Evolutionary conservation across 2,797 vertebrate genomes (phyloP), one percentile per base, ranked within the genome.

Genomic region (Pangasius djambal): DNA sequence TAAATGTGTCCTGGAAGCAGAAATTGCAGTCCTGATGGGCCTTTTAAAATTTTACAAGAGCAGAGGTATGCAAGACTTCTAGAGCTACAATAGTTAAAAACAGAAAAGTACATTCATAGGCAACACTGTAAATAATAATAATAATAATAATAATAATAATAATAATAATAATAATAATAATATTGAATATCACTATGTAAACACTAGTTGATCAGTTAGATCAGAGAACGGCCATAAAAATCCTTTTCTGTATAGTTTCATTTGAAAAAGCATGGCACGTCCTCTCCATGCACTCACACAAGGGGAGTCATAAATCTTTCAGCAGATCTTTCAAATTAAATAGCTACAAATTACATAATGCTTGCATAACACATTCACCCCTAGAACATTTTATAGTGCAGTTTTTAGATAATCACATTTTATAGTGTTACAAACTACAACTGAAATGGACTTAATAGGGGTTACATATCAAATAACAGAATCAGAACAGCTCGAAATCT

Each of bases 31-130:
- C 85, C 88, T 81, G 79, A n/a, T 18, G 52, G 55, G 74, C 37
- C 78, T 83, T 89, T 89, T 40, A 83, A 83, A 87, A 7, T 61
- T 90, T 86, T 86, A 88, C 67, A 13, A 63, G 86, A 78, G 63
- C 85, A 82, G 28, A 88, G 44, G 57, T 86, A 72, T 81, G 81
- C 61, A 81, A 28, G 72, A 48, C 40, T 48, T 74, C 7, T 40
- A 37, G 9, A 70, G 63, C 3, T 28, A 65, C 28, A 12, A 69
- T 69, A 34, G n/a, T 69, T 69, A 69, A 31, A 69, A 69, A 37
- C 15, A 70, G 31, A 34, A 70, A 70, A 20, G 16, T 34, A 69
- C 31, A 70, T 18, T 37, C 6, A 70, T 70, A 70, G 37, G 12
- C 31, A 37, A 8, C 31, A 34, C 37, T 40, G 20, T 44, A 74